phyloP scores from a whole-genome alignment of 2,113 vertebrate species.

The Silurus meridionalis region DNA sequence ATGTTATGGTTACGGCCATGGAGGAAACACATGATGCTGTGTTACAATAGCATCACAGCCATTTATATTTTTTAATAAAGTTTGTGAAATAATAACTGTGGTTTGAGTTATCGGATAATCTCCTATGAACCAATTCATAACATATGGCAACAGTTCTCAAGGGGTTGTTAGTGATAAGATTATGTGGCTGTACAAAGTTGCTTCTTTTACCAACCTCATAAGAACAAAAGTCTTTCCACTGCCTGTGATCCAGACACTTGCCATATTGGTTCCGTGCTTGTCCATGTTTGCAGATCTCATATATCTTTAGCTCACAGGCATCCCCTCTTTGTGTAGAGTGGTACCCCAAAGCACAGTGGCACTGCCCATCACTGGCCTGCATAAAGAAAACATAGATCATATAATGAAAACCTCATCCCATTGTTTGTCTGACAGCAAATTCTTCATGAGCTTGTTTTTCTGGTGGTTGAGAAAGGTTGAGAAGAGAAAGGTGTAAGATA shows the following conservation, averaged over 20 bases:
- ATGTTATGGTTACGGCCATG: not conserved
- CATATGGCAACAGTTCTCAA: not conserved
- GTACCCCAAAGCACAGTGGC: slow-evolving; percentile 77
- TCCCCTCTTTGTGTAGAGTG: slow-evolving; percentile 48
- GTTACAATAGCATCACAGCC: not conserved
- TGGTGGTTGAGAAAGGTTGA: slow-evolving; percentile 38
- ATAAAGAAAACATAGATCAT: not conserved
- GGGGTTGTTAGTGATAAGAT: not conserved
- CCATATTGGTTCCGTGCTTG: slow-evolving; percentile 78
- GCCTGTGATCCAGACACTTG: slow-evolving; percentile 73
- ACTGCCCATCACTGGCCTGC: slow-evolving; percentile 78
- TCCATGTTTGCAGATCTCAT: slow-evolving; percentile 72
- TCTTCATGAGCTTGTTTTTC: slow-evolving; percentile 41
- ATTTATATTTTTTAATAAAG: not conserved
- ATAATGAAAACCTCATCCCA: not conserved
- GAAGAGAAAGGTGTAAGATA: slow-evolving; percentile 59
- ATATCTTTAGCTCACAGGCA: slow-evolving; percentile 66
- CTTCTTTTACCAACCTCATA: slow-evolving; percentile 70
- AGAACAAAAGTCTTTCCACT: slow-evolving; percentile 80
- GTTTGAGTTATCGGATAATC: not conserved
- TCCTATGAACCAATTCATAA: not conserved
- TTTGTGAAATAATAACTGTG: not conserved
- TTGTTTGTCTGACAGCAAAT: not conserved
- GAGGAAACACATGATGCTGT: not conserved
- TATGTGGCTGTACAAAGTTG: not conserved